Conservation (phyloP, 2,888 invertebrate species). For the Amphipyra berbera region DNA sequence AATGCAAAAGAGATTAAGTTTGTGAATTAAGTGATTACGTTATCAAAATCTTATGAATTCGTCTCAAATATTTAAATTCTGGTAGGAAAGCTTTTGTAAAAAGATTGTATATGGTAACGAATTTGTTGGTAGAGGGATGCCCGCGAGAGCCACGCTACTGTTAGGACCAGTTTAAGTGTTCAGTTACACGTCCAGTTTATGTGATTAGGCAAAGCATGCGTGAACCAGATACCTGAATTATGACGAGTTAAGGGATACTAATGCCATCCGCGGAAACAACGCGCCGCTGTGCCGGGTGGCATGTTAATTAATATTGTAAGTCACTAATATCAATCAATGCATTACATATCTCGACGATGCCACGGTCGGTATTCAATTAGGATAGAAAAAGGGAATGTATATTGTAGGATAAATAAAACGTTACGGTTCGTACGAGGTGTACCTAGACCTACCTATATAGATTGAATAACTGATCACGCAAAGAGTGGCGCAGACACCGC, state of each 20-base stretch:
- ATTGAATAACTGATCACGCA: slow-evolving; percentile 48
- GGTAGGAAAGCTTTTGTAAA: slow-evolving; percentile 76
- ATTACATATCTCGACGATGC: slow-evolving; percentile 76
- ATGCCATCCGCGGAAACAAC: slow-evolving; percentile 46
- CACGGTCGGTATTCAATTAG: slow-evolving; percentile 70
- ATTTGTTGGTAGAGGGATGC: slow-evolving; percentile 72
- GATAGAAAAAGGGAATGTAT: slow-evolving; percentile 63
- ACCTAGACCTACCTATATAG: too few species aligned
- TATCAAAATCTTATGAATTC: slow-evolving; percentile 65
- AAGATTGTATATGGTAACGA: slow-evolving; percentile 74
- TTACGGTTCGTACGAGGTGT: slow-evolving; percentile 51
- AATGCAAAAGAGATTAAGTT: slow-evolving; percentile 88
- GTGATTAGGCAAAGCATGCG: slow-evolving; percentile 87
- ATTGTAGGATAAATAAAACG: slow-evolving; percentile 58
- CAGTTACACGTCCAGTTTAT: slow-evolving; percentile 87
- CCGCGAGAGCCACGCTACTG: slow-evolving; percentile 69
- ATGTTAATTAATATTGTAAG: slow-evolving; percentile 64
- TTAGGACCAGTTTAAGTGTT: slow-evolving; percentile 87
- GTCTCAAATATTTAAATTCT: slow-evolving; percentile 74
- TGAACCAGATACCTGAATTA: slow-evolving; percentile 83
- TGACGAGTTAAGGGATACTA: slow-evolving; percentile 67
- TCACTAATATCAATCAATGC: slow-evolving; percentile 64
- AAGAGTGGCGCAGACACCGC: slow-evolving; percentile 14
- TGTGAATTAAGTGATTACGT: slow-evolving; percentile 82
- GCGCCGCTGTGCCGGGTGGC: slow-evolving; percentile 54